Evolutionary conservation across 2,888 invertebrate genomes (phyloP).

Genomic region (Idaea straminata): DNA sequence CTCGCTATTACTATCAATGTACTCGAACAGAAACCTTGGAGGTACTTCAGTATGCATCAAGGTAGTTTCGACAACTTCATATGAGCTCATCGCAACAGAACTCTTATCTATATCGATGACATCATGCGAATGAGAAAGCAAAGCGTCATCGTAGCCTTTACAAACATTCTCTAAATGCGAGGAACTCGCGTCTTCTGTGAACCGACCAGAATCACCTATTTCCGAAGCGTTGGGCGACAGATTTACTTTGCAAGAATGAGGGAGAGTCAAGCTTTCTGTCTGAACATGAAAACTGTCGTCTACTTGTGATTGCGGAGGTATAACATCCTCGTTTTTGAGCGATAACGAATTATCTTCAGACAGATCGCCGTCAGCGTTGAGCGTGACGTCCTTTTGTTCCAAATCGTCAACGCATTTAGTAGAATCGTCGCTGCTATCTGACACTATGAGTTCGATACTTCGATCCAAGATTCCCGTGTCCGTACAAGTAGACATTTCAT

Average conservation of each 20-base stretch:
- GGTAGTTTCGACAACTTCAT: constrained; percentile 37
- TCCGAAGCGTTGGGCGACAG: constrained; percentile 62
- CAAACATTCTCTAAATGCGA: constrained; percentile 55
- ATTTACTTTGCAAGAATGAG: constrained; percentile 45
- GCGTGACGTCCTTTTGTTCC: constrained; percentile 55
- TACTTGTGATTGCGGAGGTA: constrained; percentile 35
- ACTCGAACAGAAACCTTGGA: constrained; percentile 49
- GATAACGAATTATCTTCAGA: constrained; percentile 65
- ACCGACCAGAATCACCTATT: constrained; percentile 65
- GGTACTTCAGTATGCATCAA: constrained; percentile 25
- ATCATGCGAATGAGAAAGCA: constrained; percentile 65
- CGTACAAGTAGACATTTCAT: constrained; percentile 69
- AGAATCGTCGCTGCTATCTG: constrained; percentile 70
- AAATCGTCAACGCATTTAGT: constrained; percentile 71
- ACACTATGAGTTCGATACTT: constrained; percentile 57
- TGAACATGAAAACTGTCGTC: constrained; percentile 43
- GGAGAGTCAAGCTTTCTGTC: constrained; percentile 44
- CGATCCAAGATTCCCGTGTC: constrained; percentile 62
- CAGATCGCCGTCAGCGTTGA: constrained; percentile 65
- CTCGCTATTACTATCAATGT: constrained; percentile 64
- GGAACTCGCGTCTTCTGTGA: constrained; percentile 66
- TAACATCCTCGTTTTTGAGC: constrained; percentile 40
- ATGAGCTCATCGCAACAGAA: constrained; percentile 32
- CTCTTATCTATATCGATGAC: constrained; percentile 53
- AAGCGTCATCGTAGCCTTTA: constrained; percentile 59